These are phyloP conservation scores for Himalopsyche japonica DNA, from an alignment of 2,888 invertebrate species.

Conservation along the genomic window DNA sequence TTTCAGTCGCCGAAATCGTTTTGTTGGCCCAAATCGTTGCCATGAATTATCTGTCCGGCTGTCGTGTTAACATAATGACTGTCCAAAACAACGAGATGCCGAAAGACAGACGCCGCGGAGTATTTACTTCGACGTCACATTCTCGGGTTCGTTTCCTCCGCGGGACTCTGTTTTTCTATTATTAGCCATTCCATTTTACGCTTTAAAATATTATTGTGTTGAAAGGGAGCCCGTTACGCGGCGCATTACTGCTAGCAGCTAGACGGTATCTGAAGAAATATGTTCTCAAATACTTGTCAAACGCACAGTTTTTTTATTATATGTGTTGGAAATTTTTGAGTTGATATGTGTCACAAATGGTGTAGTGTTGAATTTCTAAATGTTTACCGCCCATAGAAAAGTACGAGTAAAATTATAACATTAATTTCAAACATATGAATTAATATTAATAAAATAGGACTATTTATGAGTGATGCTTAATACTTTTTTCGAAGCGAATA, in stretches of 20 bases:
- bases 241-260: neutral
- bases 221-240: slow-evolving; percentile 15
- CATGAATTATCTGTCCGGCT: slow-evolving; percentile 34
- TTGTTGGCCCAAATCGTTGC: slow-evolving; percentile 14
- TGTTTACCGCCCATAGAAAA: neutral
- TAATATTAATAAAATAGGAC: too few species aligned
- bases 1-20: neutral
- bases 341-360: neutral
- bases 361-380: neutral
- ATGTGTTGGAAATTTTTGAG: neutral
- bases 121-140: slow-evolving; percentile 19
- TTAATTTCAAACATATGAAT: neutral
- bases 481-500: too few species aligned
- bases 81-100: slow-evolving; percentile 33
- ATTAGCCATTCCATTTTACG: slow-evolving; percentile 23
- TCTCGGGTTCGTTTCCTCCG: slow-evolving; percentile 19
- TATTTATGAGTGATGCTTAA: too few species aligned
- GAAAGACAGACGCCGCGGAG: slow-evolving; percentile 27
- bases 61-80: slow-evolving; percentile 41
- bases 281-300: neutral
- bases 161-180: slow-evolving; percentile 9
- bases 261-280: neutral
- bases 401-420: neutral
- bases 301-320: neutral
- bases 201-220: slow-evolving; percentile 13